A percentile compares a stretch with the other conserved stretches of the same genome.
phyloP scores from a whole-genome alignment of 2,888 invertebrate species.

The Chrysomela aeneicollis region DNA sequence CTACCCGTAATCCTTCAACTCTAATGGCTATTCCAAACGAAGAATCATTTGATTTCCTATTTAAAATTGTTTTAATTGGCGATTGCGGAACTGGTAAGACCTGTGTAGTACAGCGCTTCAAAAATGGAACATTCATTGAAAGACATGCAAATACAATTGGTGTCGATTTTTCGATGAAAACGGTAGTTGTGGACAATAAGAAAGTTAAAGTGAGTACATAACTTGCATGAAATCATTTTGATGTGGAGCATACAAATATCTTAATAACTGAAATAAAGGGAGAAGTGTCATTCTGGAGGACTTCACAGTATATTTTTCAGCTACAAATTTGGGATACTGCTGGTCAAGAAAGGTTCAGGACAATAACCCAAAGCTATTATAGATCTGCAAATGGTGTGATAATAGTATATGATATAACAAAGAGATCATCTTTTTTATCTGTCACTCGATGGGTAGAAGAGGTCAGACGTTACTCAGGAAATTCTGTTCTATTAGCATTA shows the following conservation, averaged over 20 bases:
- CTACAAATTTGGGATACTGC: slow-evolving; percentile 98
- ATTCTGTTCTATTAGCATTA: slow-evolving; percentile 87
- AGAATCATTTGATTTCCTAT: slow-evolving; percentile 90
- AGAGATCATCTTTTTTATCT: slow-evolving; percentile 88
- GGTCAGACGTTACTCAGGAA: slow-evolving; percentile 91
- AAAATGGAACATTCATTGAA: slow-evolving; percentile 94
- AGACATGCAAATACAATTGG: slow-evolving; percentile 96
- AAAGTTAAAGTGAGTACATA: slow-evolving; percentile 81
- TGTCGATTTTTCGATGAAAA: slow-evolving; percentile 99
- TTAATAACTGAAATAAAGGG: no score
- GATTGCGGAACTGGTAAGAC: slow-evolving; percentile 93
- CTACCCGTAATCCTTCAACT: slow-evolving; percentile 77
- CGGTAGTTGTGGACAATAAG: slow-evolving; percentile 90
- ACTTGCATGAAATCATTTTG: not conserved
- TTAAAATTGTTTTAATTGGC: slow-evolving; percentile 94
- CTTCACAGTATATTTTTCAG: slow-evolving; percentile 62
- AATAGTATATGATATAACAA: slow-evolving; percentile 96
- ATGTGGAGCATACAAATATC: slow-evolving; percentile 2
- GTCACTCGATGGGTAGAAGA: slow-evolving; percentile 96
- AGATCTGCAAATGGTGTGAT: slow-evolving; percentile 97
- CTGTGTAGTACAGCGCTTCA: slow-evolving; percentile 94
- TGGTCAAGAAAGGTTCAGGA: slow-evolving; percentile 94
- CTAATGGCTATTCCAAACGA: slow-evolving; percentile 77
- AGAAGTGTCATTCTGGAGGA: not conserved
- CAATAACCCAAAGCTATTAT: slow-evolving; percentile 97